A percentile compares a stretch with the other conserved stretches of the same genome.
phyloP scores from a whole-genome alignment of 2,888 invertebrate genomes.

The Tryphoninae sp. region DNA sequence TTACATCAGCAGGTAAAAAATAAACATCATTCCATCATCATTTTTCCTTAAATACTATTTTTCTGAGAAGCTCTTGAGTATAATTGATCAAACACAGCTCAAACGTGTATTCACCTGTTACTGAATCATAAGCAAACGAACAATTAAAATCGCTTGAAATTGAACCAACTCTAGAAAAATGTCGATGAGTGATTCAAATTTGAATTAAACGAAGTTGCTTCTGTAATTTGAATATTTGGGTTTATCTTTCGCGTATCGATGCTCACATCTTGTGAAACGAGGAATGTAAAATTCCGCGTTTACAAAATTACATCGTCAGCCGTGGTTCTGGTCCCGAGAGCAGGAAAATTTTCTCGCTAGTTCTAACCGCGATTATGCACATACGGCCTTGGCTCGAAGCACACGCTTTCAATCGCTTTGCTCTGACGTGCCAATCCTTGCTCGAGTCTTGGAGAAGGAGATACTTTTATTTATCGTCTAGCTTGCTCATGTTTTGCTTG shows the following conservation, averaged over 20 bases:
- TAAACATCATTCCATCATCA: background rate
- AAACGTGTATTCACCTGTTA: background rate
- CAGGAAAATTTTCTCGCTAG: constrained; percentile 48
- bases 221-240: background rate
- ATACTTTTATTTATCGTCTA: constrained; percentile 35
- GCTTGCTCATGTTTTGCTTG: constrained; percentile 33
- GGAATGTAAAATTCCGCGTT: constrained; percentile 72
- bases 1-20: constrained; percentile 77
- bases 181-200: background rate
- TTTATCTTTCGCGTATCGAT: constrained; percentile 35
- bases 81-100: background rate
- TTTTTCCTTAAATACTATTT: constrained; percentile 18
- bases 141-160: background rate
- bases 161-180: background rate
- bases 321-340: constrained; percentile 43
- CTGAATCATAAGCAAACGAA: background rate
- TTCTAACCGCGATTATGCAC: constrained; percentile 63
- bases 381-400: constrained; percentile 69
- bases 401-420: constrained; percentile 40
- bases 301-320: constrained; percentile 59
- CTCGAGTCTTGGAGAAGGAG: background rate
- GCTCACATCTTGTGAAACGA: constrained; percentile 68
- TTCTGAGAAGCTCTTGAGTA: background rate
- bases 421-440: constrained; percentile 36
- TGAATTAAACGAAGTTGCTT: background rate